Evolutionary conservation across 2,113 vertebrate species (phyloP).

Genomic region (Parotia lawesii): DNA sequence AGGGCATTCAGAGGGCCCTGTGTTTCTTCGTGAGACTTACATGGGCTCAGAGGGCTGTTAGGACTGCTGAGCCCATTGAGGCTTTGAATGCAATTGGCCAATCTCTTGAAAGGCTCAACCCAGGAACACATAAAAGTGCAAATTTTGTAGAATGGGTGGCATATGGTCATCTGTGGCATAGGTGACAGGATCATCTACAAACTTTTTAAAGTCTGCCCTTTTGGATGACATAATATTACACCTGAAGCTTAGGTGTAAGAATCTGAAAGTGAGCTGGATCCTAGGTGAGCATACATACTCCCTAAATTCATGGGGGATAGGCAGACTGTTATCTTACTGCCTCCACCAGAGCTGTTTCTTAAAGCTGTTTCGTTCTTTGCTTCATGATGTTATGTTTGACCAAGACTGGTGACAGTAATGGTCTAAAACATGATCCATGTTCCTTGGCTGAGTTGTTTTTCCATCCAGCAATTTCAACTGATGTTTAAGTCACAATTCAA

Average conservation of each 20-base stretch:
- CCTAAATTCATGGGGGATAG: neutral
- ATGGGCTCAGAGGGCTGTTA: neutral
- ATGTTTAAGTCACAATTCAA: neutral
- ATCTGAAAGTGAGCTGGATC: neutral
- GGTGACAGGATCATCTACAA: neutral
- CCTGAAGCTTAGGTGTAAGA: neutral
- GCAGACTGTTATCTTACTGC: neutral
- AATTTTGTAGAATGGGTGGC: neutral
- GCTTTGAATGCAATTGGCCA: neutral
- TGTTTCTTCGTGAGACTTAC: rapidly evolving
- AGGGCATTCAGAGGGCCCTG: neutral
- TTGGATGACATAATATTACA: neutral
- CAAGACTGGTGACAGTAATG: neutral
- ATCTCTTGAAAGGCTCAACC: neutral
- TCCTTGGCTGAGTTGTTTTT: neutral
- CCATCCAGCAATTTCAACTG: neutral
- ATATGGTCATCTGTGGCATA: neutral
- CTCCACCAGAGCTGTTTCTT: neutral
- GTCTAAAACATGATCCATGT: neutral
- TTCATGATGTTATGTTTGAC: neutral
- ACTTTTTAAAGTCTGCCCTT: neutral
- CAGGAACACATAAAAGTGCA: neutral
- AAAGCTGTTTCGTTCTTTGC: neutral
- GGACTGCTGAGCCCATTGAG: neutral
- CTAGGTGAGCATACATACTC: neutral